A percentile compares a stretch with the other conserved stretches of the same genome.
phyloP scores from a whole-genome alignment of 2,888 invertebrate genomes.

The Nemurella pictetii region DNA sequence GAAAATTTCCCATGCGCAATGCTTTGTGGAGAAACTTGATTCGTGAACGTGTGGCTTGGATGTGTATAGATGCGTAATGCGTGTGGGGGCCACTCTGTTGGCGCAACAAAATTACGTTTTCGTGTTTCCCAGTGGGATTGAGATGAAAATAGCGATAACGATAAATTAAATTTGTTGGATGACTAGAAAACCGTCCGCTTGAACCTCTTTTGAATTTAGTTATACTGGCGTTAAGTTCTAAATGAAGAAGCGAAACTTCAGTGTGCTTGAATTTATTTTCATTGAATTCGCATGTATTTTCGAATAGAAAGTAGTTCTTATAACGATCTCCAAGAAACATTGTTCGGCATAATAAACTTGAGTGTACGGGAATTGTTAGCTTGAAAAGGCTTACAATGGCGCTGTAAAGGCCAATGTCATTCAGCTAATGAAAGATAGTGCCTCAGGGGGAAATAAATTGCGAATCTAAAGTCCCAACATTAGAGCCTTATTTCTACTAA shows the following conservation, averaged over 20 bases:
- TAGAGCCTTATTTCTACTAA: not conserved
- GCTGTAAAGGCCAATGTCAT: conserved; percentile 21
- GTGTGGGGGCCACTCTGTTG: not conserved
- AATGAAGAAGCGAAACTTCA: not conserved
- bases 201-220: not conserved
- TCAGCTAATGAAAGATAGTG: conserved; percentile 24
- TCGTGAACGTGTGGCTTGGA: not conserved
- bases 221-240: not conserved
- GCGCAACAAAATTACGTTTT: not conserved
- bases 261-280: not conserved
- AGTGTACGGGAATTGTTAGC: not conserved
- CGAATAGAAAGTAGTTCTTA: not conserved
- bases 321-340: not conserved
- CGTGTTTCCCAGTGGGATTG: not conserved
- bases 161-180: not conserved
- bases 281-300: not conserved
- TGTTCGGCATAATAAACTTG: not conserved
- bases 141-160: conserved; percentile 4
- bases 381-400: not conserved
- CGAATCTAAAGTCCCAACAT: not conserved
- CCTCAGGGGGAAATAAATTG: conserved; percentile 23
- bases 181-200: too few species aligned
- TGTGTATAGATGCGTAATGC: not conserved
- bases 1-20: not conserved
- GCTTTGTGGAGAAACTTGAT: not conserved